phyloP scores from a whole-genome alignment of 2,797 vertebrate genomes.

The Amphiprion clarkii region DNA sequence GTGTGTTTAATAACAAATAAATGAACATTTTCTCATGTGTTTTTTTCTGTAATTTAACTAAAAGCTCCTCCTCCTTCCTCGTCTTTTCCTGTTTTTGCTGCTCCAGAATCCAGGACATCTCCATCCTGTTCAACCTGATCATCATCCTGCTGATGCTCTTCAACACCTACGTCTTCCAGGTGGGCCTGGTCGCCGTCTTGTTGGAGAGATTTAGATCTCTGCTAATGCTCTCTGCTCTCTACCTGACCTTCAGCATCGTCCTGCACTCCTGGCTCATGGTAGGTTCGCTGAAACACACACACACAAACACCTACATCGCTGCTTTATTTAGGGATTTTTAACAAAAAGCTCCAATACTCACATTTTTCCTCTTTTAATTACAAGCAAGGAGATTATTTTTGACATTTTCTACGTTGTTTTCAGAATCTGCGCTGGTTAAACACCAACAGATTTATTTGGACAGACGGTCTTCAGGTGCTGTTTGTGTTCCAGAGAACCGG shows the following conservation, averaged over 20 bases:
- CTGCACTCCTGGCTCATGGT: slow-evolving; percentile 94
- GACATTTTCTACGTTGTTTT: slow-evolving; percentile 20
- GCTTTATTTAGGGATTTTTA: no score
- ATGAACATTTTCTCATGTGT: no score
- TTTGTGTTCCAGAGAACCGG: slow-evolving; percentile 93
- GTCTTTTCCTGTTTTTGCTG: slow-evolving; percentile 5
- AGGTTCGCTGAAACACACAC: background rate
- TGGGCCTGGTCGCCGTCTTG: slow-evolving; percentile 91
- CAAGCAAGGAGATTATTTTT: background rate
- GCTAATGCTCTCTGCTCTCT: slow-evolving; percentile 88
- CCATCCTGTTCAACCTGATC: slow-evolving; percentile 93
- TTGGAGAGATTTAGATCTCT: slow-evolving; percentile 92
- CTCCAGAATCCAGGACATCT: slow-evolving; percentile 91
- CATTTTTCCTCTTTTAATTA: background rate
- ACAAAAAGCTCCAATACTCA: no score
- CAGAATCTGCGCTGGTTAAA: slow-evolving; percentile 93
- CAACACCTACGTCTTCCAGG: slow-evolving; percentile 96
- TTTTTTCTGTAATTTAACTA: no score
- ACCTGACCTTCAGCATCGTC: slow-evolving; percentile 90
- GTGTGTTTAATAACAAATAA: no score
- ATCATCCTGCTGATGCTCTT: slow-evolving; percentile 96
- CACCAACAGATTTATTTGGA: slow-evolving; percentile 89
- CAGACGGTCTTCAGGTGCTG: slow-evolving; percentile 90
- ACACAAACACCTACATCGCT: no score
- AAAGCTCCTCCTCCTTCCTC: no score